Conservation (phyloP, 2,113 vertebrate species). For the Vireo altiloquus region DNA sequence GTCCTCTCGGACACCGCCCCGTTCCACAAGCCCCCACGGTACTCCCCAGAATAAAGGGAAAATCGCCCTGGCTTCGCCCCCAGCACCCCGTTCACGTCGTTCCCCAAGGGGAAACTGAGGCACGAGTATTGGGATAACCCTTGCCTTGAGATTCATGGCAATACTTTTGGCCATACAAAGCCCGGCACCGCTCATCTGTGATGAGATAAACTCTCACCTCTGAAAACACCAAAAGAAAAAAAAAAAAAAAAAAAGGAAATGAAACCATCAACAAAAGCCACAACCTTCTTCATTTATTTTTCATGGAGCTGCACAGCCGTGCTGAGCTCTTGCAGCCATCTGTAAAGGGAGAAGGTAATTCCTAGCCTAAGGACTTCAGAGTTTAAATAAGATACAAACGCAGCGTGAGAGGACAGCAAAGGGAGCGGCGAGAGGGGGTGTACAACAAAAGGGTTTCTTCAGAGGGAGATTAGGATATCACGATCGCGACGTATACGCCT, state of each 20-base stretch:
- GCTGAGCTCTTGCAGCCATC: constrained; percentile 10
- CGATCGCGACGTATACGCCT: neutral
- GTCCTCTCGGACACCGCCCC: rapidly evolving
- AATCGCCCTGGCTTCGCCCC: neutral
- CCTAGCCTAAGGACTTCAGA: constrained; percentile 21
- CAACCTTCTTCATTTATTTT: neutral
- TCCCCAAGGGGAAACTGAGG: neutral
- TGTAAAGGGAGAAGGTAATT: constrained; percentile 20
- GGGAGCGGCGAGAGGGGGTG: neutral
- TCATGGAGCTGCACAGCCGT: neutral
- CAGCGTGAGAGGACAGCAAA: neutral
- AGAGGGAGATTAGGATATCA: neutral
- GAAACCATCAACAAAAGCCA: neutral
- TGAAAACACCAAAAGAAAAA: neutral
- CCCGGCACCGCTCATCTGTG: neutral
- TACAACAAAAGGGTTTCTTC: neutral
- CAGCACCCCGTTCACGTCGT: too few relatives aligned
- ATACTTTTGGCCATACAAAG: neutral
- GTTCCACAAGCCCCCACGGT: too few relatives aligned
- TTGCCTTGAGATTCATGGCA: neutral
- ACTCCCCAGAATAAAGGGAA: neutral
- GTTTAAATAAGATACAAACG: constrained; percentile 13
- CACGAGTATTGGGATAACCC: neutral
- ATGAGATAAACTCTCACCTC: neutral
- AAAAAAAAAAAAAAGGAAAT: neutral